A percentile compares a stretch with the other conserved stretches of the same genome.
Conservation (phyloP, 30 jellyfish, hydroid and myxozoan species). For the Chrysaora quinquecirrha region DNA sequence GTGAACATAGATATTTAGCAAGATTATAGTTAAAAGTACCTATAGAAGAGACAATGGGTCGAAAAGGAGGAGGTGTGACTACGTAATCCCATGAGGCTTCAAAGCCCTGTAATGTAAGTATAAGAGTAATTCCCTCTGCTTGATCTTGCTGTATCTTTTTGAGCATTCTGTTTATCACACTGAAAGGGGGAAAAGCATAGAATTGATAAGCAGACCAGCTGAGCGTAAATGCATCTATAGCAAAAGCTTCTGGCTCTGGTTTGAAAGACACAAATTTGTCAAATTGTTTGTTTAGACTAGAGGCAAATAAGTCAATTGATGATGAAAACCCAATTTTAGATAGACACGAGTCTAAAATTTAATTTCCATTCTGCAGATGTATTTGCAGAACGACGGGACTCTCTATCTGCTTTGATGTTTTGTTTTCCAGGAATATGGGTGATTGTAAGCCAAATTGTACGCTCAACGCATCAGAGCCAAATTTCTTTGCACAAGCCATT, state of each 20-base stretch:
- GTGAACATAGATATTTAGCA: no score
- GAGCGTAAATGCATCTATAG: conserved; percentile 34
- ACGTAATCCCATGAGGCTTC: not conserved
- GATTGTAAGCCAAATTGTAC: conserved; percentile 3
- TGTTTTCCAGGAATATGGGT: conserved; percentile 28
- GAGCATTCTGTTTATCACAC: conserved; percentile 6
- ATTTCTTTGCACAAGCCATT: not conserved
- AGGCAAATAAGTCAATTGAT: conserved; percentile 23
- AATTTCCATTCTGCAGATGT: conserved; percentile 23
- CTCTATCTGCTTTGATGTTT: conserved; percentile 11
- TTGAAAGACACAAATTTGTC: not conserved
- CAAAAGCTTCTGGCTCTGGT: conserved; percentile 51
- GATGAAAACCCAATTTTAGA: not conserved
- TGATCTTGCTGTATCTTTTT: conserved; percentile 2
- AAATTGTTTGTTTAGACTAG: conserved; percentile 24
- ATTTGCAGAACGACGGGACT: not conserved
- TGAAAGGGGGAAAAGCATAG: conserved; percentile 36
- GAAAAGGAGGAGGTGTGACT: no score
- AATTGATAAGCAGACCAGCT: conserved; percentile 4
- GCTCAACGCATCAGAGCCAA: not conserved
- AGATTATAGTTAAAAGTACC: no score
- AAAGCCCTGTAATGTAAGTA: conserved; percentile 23
- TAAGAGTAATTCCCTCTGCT: conserved; percentile 26
- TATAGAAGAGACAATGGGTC: no score
- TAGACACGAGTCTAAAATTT: not conserved